These are phyloP conservation scores for Solenopsis fugax DNA, from an alignment of 1,140 invertebrate genomes.

Conservation along the genomic window DNA sequence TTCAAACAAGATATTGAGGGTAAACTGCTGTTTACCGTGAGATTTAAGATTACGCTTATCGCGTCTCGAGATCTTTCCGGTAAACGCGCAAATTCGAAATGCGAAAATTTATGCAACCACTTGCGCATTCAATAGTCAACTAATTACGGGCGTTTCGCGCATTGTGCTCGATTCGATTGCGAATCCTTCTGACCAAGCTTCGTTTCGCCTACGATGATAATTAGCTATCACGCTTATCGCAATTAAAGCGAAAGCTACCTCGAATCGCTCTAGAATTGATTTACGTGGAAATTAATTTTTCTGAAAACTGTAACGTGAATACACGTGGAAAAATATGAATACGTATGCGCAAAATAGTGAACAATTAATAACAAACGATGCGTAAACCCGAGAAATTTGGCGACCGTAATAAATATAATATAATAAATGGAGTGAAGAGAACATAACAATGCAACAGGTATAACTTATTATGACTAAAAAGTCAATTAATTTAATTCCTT, in stretches of 20 bases:
- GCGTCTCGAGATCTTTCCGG: conserved; percentile 25
- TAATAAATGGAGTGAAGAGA: not conserved
- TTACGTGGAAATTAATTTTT: conserved; percentile 42
- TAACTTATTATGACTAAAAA: not conserved
- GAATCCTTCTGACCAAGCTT: conserved; percentile 3
- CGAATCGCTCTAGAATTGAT: conserved; percentile 44
- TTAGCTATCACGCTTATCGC: conserved; percentile 11
- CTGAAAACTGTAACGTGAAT: not conserved
- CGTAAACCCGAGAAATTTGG: not conserved
- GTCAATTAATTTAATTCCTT: not conserved
- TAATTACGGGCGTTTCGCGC: conserved; percentile 64
- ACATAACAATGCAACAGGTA: not conserved
- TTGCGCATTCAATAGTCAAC: conserved; percentile 11
- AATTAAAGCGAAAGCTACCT: conserved; percentile 69
- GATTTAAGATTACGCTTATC: conserved; percentile 26
- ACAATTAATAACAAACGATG: not conserved
- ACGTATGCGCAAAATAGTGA: not conserved
- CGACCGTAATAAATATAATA: conserved; percentile 1
- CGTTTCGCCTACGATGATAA: conserved; percentile 52
- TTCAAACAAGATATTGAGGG: not conserved
- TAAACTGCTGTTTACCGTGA: conserved; percentile 25
- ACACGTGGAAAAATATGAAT: conserved; percentile 7
- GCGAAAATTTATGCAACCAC: conserved; percentile 66
- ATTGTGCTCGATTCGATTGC: conserved; percentile 33
- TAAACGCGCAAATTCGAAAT: conserved; percentile 51